Evolutionary conservation across 2,888 invertebrate species (phyloP), one percentile per base, ranked within the genome.

Genomic region (Ophraella communa): DNA sequence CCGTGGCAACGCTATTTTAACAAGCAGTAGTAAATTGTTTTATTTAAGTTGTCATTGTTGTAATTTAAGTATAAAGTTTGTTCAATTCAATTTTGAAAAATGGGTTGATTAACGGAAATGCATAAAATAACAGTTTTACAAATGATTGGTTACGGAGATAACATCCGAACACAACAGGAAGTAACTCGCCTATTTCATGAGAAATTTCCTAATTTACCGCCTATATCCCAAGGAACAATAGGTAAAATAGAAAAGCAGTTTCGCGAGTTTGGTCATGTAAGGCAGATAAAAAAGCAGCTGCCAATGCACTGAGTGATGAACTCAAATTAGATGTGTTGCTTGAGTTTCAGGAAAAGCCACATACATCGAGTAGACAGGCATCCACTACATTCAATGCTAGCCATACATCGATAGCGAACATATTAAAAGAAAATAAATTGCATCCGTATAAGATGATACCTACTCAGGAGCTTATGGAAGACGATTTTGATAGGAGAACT

Each of bases 321-420:
- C n/a, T 11, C 3, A 61, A 61, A 61, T 61, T 61, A 35, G 61
- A 61, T 61, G 27, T 61, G 20, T 23, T 44, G 53, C 61, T 61
- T 53, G 61, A 56, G 62, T 62, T 62, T 62, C 23, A 56, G 24
- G n/a, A 61, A 53, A 61, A 53, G n/a, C n/a, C n/a, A n/a, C n/a
- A n/a, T n/a, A n/a, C n/a, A n/a, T 5, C 24, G 4, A 24, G 24
- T 5, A 24, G 24, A 24, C 24, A 24, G 24, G n/a, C n/a, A n/a
- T n/a, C n/a, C n/a, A n/a, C 24, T 5, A 24, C 24, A 24, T 24
- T 24, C 24, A 24, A 24, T 24, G 24, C 5, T 24, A 24, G 24
- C 24, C 24, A 24, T 4, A 5, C 5, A 24, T 24, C 24, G 24
- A 24, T 24, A 24, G 24, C 5, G 5, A 24, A 24, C 3, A 24